phyloP scores from a whole-genome alignment of 2,113 vertebrate species.

The Lepisosteus oculatus region DNA sequence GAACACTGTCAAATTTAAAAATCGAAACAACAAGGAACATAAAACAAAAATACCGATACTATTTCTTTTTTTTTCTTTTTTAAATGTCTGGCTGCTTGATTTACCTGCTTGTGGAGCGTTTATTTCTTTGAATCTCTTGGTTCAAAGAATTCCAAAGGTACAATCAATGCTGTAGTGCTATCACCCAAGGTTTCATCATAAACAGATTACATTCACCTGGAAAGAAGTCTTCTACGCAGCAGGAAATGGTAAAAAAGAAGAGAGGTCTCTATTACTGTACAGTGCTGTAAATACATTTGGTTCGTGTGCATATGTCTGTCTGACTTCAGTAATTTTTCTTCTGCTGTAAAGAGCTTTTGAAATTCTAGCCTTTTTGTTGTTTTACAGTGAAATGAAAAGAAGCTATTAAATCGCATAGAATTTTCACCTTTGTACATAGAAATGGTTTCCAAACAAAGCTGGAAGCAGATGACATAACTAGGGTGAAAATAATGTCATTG shows the following conservation, averaged over 20 bases:
- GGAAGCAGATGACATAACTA: not conserved
- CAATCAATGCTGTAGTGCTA: constrained; percentile 69
- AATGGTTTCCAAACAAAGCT: constrained; percentile 2
- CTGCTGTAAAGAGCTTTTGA: constrained; percentile 21
- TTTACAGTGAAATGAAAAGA: constrained; percentile 12
- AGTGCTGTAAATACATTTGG: constrained; percentile 69
- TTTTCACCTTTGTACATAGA: not conserved
- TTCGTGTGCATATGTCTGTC: constrained; percentile 67
- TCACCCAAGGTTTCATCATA: constrained; percentile 45
- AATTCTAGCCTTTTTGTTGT: constrained; percentile 29
- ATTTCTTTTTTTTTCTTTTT: constrained; percentile 28
- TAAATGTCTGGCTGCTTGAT: constrained; percentile 40
- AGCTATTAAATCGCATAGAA: not conserved
- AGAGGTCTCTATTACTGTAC: constrained; percentile 52
- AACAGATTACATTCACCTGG: constrained; percentile 36
- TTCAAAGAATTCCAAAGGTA: constrained; percentile 55
- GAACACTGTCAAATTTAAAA: constrained; percentile 38
- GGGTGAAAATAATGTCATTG: not conserved
- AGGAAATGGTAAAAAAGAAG: constrained; percentile 36
- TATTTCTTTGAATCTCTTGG: constrained; percentile 23
- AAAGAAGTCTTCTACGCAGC: constrained; percentile 31
- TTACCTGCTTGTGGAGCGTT: constrained; percentile 62
- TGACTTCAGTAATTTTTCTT: constrained; percentile 40
- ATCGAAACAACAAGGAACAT: constrained; percentile 28
- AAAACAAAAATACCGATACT: constrained; percentile 17